phyloP scores from a whole-genome alignment of 2,797 vertebrate genomes.

The Notoglanidium macrostoma region DNA sequence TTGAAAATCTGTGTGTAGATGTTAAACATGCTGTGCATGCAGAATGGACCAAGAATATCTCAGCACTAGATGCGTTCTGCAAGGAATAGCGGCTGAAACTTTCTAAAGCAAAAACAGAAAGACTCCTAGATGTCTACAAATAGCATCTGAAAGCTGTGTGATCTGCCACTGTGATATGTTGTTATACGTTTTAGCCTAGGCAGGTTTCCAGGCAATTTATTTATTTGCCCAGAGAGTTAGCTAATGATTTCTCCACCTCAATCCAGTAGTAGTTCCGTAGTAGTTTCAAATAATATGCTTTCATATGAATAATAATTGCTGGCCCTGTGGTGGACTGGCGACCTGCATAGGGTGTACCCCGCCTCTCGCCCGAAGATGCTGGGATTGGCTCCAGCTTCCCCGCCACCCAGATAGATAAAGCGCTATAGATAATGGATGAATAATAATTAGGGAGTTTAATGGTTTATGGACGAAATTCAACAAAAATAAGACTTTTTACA shows the following conservation, averaged over 20 bases:
- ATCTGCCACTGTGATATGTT: background rate
- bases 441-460: background rate
- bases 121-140: background rate
- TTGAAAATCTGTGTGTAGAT: constrained; percentile 7
- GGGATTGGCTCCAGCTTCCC: too few relatives aligned
- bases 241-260: background rate
- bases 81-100: background rate
- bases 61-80: background rate
- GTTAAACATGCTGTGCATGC: constrained; percentile 3
- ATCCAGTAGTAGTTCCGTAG: background rate
- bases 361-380: too few relatives aligned
- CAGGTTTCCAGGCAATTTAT: background rate
- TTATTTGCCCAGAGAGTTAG: background rate
- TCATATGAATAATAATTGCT: background rate
- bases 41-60: background rate
- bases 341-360: too few relatives aligned
- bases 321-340: too few relatives aligned
- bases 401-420: too few relatives aligned
- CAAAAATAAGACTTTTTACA: background rate
- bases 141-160: background rate
- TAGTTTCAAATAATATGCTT: background rate
- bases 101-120: background rate
- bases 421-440: too few relatives aligned
- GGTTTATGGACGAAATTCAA: background rate
- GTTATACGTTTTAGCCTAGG: background rate